Evolutionary conservation across 2,113 vertebrate genomes (phyloP).

Genomic region (Scartelaos histophorus): DNA sequence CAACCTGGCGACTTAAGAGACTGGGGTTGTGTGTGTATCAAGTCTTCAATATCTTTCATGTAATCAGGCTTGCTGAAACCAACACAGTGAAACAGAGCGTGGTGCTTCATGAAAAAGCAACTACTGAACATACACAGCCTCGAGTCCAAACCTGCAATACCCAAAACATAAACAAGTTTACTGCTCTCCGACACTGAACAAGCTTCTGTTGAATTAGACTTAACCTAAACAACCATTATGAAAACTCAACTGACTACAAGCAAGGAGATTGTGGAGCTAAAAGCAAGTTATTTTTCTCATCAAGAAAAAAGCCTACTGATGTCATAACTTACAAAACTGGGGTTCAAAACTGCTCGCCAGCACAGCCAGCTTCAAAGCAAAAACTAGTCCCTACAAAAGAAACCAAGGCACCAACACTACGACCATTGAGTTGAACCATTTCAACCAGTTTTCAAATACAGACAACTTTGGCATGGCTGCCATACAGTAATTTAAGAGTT

Average conservation of each 20-base stretch:
- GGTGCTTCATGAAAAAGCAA: conserved; percentile 20
- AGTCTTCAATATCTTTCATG: conserved; percentile 40
- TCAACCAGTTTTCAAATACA: conserved; percentile 29
- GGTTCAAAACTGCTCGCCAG: conserved; percentile 29
- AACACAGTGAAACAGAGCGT: conserved; percentile 21
- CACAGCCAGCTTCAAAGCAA: conserved; percentile 37
- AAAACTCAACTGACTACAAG: conserved; percentile 48
- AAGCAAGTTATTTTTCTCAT: conserved; percentile 20
- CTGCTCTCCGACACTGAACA: conserved; percentile 20
- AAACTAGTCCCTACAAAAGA: conserved; percentile 17
- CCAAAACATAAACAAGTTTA: conserved; percentile 37
- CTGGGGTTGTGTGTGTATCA: conserved; percentile 35
- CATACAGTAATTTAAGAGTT: conserved; percentile 22
- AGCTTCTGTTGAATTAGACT: conserved; percentile 25
- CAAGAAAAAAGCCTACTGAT: background rate
- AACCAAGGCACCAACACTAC: conserved; percentile 51
- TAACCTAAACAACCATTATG: conserved; percentile 34
- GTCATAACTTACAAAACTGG: conserved; percentile 16
- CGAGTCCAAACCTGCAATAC: conserved; percentile 21
- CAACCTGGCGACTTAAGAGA: conserved; percentile 39
- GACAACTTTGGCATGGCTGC: conserved; percentile 42
- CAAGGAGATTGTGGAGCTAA: conserved; percentile 13
- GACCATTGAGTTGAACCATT: conserved; percentile 11
- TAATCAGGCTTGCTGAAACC: conserved; percentile 39
- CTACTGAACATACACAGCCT: conserved; percentile 12